These are phyloP conservation scores for Listronotus bonariensis DNA, from an alignment of 1,140 invertebrate genomes.

Conservation along the genomic window DNA sequence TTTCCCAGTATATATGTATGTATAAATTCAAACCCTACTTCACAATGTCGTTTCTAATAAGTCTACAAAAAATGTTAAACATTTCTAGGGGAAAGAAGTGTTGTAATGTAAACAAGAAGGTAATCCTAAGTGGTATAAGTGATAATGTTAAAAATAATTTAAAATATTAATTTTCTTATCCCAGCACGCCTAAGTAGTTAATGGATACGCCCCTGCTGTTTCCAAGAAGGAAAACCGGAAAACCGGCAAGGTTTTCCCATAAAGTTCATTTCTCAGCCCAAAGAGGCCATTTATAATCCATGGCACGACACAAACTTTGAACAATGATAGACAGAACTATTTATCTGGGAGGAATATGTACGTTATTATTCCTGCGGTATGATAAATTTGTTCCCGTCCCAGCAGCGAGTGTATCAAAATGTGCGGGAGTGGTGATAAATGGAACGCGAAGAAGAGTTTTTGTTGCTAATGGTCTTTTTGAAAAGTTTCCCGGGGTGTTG, in stretches of 20 bases:
- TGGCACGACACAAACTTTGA: conserved; percentile 44
- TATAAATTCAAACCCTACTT: too few relatives aligned
- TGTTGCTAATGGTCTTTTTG: conserved; percentile 31
- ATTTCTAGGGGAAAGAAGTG: too few relatives aligned
- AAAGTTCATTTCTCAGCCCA: conserved; percentile 44
- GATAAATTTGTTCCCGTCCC: conserved; percentile 46
- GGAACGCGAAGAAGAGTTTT: conserved; percentile 22
- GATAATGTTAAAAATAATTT: too few relatives aligned
- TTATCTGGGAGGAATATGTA: conserved; percentile 48
- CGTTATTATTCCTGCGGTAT: conserved; percentile 50
- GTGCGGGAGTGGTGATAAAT: conserved; percentile 31
- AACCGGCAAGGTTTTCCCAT: conserved; percentile 46
- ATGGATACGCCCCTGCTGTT: conserved; percentile 14
- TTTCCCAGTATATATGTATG: too few relatives aligned
- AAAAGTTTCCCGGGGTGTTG: conserved; percentile 18
- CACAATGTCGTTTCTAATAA: too few relatives aligned
- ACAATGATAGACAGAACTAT: conserved; percentile 54
- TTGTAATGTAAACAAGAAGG: too few relatives aligned
- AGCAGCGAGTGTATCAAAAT: conserved; percentile 36
- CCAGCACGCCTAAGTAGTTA: too few relatives aligned
- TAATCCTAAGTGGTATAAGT: too few relatives aligned
- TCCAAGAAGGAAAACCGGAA: conserved; percentile 21
- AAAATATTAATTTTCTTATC: too few relatives aligned
- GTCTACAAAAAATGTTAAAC: too few relatives aligned
- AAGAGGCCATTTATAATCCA: conserved; percentile 45